Base-by-base conservation (phyloP, 2,797 vertebrate species). In the Lates japonicus region DNA sequence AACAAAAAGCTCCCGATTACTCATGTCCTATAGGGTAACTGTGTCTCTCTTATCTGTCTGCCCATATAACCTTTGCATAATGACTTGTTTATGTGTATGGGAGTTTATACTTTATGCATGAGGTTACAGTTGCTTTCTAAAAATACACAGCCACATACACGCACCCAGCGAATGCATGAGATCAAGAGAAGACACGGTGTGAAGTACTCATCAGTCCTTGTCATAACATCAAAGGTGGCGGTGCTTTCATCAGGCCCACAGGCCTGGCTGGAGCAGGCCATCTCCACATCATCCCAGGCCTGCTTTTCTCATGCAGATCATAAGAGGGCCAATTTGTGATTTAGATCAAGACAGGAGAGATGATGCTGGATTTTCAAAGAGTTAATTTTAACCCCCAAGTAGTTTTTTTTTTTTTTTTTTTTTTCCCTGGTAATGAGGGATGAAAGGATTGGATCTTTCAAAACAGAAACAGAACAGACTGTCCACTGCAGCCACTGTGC, bases 251-350 rank as follows among this genome's bases (percentile, higher is more conserved):
- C 88, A 84, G 80, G 54, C 67, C 78, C 74, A 1, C 74, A 84
- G 87, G 82, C 83, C 88, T 60, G 65, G 60, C 74, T 78, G 80
- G 35, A 85, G 79, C 83, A 88, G 88, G 61, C 85, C 85, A 85
- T 81, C 87, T 79, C 76, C 78, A 61, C 85, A 80, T 90, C 87
- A 86, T 70, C 76, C 72, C 33, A 3, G 17, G 67, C 74, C 90
- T 85, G 89, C 88, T 87, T 90, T 92, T 93, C 90, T 93, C 78
- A 91, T 93, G 92, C 78, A 92, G 91, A 93, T 94, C 87, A 85
- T 73, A 92, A 88, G 83, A 89, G 82, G 78, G 58, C 74, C 88
- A 89, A 92, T 94, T 91, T 94, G 92, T 82, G 82, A 94, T 91
- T 90, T 80, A 93, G 85, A 93, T 92, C 88, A 90, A 88, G 83